Base-by-base conservation (phyloP, 2,113 vertebrate genomes). In the Thinocorus orbignyianus region DNA sequence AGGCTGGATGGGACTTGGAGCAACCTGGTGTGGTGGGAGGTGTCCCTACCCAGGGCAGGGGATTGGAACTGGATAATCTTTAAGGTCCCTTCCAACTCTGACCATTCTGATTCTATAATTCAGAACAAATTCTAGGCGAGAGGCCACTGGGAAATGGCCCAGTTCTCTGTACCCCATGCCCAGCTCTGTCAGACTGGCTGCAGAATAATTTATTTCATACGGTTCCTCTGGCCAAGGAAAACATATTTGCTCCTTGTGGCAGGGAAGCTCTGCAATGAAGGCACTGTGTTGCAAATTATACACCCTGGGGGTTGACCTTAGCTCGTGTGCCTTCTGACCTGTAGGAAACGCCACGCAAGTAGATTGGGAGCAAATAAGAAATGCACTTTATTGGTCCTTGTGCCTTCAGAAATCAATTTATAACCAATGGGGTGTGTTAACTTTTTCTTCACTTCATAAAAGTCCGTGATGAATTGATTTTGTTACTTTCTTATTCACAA, bases 141-240 rank as follows among this genome's bases (percentile, higher is more conserved):
- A 82, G 94, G 98, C 98, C 98, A 97, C 97, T 74, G 97, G 98
- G 98, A 98, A 96, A 39, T 93, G 86, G 95, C 96, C 98, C 97
- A 96, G 97, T 92, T 97, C 96, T 97, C 97, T 97, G 96, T 97
- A 97, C 97, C 98, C 98, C 88, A 86, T 98, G 98, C 98, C 98
- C 98, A 97, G 92, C 94, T 97, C 97, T 98, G 98, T 97, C 98
- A 98, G 96, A 93, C 97, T 97, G 98, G 96, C 97, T 86, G 96
- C 97, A 98, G 96, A 96, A 97, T 98, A 96, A 98, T 98, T 98
- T 98, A 98, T 98, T 98, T 98, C 97, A 92, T 96, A 79, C 96
- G 70, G 81, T 74, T 95, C 81, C 83, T 68, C 64, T 25, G 88
- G 98, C 98, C 98, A 98, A 98, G 97, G 96, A 97, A 98, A 98